Conservation (phyloP, 1,140 invertebrate genomes). For the Leucophenga varia region DNA sequence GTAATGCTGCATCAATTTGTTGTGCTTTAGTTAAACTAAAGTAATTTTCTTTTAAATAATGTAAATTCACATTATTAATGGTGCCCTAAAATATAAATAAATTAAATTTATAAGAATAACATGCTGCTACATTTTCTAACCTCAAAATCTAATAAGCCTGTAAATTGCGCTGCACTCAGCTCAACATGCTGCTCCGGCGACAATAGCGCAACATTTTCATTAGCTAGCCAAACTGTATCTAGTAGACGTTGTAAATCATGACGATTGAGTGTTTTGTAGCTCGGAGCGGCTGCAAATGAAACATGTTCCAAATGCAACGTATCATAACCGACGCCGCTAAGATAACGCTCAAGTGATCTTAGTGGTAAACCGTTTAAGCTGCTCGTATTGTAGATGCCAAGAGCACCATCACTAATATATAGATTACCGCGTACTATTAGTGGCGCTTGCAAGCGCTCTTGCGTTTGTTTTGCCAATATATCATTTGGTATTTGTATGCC, state of each 20-base stretch:
- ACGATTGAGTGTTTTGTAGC: constrained; percentile 31
- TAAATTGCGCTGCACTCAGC: constrained; percentile 22
- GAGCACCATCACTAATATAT: too few relatives aligned
- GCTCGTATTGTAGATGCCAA: constrained; percentile 22
- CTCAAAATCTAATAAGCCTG: constrained; percentile 41
- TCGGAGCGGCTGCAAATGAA: constrained; percentile 14
- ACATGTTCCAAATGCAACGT: constrained; percentile 35
- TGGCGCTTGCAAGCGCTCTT: constrained; percentile 9
- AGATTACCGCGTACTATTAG: constrained; percentile 21
- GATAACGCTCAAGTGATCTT: constrained; percentile 13
- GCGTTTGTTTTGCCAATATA: constrained; percentile 15
- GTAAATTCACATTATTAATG: constrained; percentile 33
- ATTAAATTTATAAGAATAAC: too few relatives aligned
- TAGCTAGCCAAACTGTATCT: constrained; percentile 42
- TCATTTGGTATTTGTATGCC: constrained; percentile 35
- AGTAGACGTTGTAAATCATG: constrained; percentile 24
- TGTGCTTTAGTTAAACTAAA: constrained; percentile 41
- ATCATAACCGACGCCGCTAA: constrained; percentile 5
- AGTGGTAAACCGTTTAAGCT: constrained; percentile 22
- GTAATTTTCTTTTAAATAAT: constrained; percentile 34
- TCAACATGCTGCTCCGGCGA: constrained; percentile 8
- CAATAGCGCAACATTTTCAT: constrained; percentile 31
- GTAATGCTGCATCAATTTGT: constrained; percentile 21
- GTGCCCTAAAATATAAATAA: constrained; percentile 30
- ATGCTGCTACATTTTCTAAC: constrained; percentile 12